Conservation (phyloP, 2,113 vertebrate genomes). For the Dolichallabes microphthalmus region DNA sequence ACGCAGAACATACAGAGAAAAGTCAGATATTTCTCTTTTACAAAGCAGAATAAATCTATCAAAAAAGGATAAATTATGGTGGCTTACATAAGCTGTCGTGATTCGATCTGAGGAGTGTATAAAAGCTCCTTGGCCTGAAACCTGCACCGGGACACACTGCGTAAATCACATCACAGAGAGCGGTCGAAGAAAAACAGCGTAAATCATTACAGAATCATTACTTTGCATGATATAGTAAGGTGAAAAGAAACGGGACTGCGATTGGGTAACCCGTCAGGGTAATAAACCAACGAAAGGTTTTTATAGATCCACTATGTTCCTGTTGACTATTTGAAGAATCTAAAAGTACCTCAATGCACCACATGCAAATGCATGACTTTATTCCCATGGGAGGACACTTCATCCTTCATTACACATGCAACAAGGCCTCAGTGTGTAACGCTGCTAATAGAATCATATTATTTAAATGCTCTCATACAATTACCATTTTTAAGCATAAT, state of each 20-base stretch:
- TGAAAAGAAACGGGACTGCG: not conserved
- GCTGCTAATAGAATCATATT: not conserved
- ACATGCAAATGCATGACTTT: slow-evolving; percentile 24
- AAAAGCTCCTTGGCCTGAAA: slow-evolving; percentile 6
- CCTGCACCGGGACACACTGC: not conserved
- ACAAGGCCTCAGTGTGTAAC: not conserved
- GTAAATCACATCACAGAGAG: slow-evolving; percentile 18
- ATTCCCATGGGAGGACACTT: slow-evolving; percentile 16
- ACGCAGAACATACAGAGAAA: not conserved
- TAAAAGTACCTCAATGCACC: slow-evolving; percentile 5
- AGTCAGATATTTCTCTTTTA: not conserved
- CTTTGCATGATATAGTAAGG: slow-evolving; percentile 5
- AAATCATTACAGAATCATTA: slow-evolving; percentile 6
- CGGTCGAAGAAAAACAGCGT: not conserved
- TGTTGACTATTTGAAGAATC: slow-evolving; percentile 28
- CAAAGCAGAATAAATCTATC: not conserved
- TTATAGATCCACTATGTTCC: slow-evolving; percentile 12
- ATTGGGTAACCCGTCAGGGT: slow-evolving; percentile 13
- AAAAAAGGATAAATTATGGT: not conserved
- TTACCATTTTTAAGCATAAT: not conserved
- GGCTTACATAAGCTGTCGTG: not conserved
- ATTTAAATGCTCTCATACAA: not conserved
- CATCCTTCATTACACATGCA: not conserved
- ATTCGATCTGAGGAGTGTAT: slow-evolving; percentile 16
- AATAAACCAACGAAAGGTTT: slow-evolving; percentile 3